A percentile compares a stretch with the other conserved stretches of the same genome.
These are phyloP conservation scores for Lasiurus cinereus DNA, from an alignment of 2,113 vertebrate genomes.

Conservation along the genomic window DNA sequence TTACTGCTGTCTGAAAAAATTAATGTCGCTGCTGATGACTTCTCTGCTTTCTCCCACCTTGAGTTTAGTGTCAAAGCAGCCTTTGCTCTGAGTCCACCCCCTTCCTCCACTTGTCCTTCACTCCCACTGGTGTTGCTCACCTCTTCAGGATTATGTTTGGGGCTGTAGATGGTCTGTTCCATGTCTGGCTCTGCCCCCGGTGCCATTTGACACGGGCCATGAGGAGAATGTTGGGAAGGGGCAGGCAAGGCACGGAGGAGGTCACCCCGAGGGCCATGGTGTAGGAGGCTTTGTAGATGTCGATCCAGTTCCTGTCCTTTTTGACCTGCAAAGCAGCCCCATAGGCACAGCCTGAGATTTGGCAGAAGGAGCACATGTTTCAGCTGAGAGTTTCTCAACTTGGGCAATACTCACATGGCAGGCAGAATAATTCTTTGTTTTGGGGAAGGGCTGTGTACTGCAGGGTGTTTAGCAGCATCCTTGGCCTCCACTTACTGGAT, in stretches of 20 bases:
- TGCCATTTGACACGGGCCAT: constrained; percentile 81
- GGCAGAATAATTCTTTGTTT: background rate
- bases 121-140: constrained; percentile 47
- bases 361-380: background rate
- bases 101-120: too few species aligned
- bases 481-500: background rate
- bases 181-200: constrained; percentile 70
- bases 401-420: background rate
- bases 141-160: constrained; percentile 80
- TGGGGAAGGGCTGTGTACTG: rapidly evolving
- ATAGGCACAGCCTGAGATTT: constrained; percentile 22
- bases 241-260: constrained; percentile 84
- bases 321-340: constrained; percentile 81
- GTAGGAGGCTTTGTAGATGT: constrained; percentile 78
- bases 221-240: constrained; percentile 86
- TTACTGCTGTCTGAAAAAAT: background rate
- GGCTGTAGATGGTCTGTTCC: constrained; percentile 70
- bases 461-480: background rate
- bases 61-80: background rate
- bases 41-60: background rate
- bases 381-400: background rate
- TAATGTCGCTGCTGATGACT: background rate
- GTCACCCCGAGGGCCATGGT: constrained; percentile 83
- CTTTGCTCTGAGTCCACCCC: background rate
- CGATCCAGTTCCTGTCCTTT: constrained; percentile 75